These are phyloP conservation scores for Semnornis frantzii DNA, from an alignment of 2,113 vertebrate genomes.

Conservation along the genomic window DNA sequence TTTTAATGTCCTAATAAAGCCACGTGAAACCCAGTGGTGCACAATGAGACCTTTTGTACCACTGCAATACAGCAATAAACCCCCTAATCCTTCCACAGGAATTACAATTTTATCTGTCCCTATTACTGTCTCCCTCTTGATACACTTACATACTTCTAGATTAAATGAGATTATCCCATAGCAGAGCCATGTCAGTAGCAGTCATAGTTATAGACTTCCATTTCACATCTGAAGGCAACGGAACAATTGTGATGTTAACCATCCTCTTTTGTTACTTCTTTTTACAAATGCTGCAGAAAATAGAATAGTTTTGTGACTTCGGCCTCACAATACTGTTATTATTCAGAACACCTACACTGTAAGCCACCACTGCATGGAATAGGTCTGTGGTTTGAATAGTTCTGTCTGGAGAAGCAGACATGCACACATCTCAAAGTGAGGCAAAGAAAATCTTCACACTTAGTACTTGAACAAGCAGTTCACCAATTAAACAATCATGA, in stretches of 20 bases:
- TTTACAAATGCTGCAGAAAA: background rate
- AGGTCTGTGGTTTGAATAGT: background rate
- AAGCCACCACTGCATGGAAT: background rate
- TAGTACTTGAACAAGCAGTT: background rate
- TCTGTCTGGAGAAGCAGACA: background rate
- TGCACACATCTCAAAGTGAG: background rate
- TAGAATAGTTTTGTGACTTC: background rate
- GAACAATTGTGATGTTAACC: background rate
- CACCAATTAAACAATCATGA: background rate
- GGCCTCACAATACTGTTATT: background rate
- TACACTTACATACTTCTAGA: background rate
- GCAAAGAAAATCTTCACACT: background rate
- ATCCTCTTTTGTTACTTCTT: background rate
- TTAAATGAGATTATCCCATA: background rate
- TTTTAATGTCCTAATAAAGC: slow-evolving; percentile 11
- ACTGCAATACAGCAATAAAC: background rate
- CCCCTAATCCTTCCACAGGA: background rate
- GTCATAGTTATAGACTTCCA: background rate
- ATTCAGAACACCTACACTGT: background rate
- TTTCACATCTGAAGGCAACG: background rate
- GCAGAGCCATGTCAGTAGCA: background rate
- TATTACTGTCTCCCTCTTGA: background rate
- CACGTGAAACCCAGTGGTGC: background rate
- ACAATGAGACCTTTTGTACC: background rate
- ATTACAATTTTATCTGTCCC: background rate